Base-by-base conservation (phyloP, 2,797 vertebrate genomes). In the Cuculus canorus region DNA sequence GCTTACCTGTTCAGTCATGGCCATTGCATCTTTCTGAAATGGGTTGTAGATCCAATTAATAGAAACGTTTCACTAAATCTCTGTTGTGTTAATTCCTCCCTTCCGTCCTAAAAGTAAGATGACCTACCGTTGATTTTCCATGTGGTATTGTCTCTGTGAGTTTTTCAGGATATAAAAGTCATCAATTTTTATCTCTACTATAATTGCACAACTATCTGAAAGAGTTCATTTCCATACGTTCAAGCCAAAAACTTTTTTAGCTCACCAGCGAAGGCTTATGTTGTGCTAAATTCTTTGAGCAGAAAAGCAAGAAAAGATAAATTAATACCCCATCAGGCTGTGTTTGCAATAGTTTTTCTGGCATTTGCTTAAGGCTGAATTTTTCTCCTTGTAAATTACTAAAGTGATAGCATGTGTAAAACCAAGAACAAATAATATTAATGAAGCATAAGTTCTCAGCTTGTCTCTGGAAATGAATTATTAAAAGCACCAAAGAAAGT, bases 401-500 rank as follows among this genome's bases (percentile, higher is more conserved):
- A 13, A 95, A 96, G 85, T 93, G 89, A 63, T 90, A 88, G 88
- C 75, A 60, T 91, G 91, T 96, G 32, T 90, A 96, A 97, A 97
- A 92, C 85, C 47, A 93, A 92, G 94, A 97, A 97, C 97, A 98
- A 98, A 97, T 95, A 97, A 96, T 96, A 95, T 95, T 97, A 98
- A 98, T 97, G 97, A 98, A 97, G 97, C 95, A 59, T 84, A 96
- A 88, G 90, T 94, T 96, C 90, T 94, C 94, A 88, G 83, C 86
- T 96, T 97, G 92, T 96, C 96, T 97, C 94, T 97, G 85, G 89
- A 96, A 98, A 96, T 96, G 82, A 98, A 96, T 98, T 97, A 96
- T 98, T 97, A 94, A 97, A 97, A 97, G 82, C 77, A 71, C 88
- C 95, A 94, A 97, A 96, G 95, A 97, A 97, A 97, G 94, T 97